phyloP scores from a whole-genome alignment of 2,113 vertebrate species.

The Papio anubis region DNA sequence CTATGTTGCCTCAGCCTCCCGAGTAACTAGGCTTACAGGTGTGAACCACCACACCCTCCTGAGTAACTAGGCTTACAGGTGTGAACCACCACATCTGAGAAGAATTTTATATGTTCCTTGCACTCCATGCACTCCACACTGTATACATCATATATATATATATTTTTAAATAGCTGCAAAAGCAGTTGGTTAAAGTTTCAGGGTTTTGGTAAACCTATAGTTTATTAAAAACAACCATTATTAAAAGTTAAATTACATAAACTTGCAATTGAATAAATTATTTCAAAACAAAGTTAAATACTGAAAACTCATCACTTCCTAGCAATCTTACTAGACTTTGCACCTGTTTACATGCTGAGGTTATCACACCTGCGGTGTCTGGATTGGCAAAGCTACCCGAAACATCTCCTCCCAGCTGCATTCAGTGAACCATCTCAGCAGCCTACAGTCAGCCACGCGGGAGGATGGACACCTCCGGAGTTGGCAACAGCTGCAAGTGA shows the following conservation, averaged over 20 bases:
- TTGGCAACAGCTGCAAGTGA: fast-evolving
- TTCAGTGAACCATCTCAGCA: fast-evolving
- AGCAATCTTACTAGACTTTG: fast-evolving
- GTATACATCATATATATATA: fast-evolving
- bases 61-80: too few species aligned
- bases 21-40: too few species aligned
- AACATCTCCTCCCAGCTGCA: fast-evolving
- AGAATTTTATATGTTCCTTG: too few species aligned
- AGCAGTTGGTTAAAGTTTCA: not conserved
- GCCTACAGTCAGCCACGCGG: not conserved
- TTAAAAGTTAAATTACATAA: not conserved
- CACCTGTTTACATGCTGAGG: too few species aligned
- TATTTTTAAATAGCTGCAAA: too few species aligned
- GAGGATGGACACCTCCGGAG: not conserved
- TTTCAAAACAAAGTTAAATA: not conserved
- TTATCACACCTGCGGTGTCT: fast-evolving
- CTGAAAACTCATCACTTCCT: too few species aligned
- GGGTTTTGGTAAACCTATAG: not conserved
- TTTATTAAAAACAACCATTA: not conserved
- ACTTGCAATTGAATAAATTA: not conserved
- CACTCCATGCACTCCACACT: fast-evolving
- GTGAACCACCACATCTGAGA: too few species aligned
- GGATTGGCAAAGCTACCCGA: fast-evolving
- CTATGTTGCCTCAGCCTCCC: too few species aligned
- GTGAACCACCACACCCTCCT: too few species aligned